Conservation (phyloP, 2,888 invertebrate genomes). For the Eristalis arbustorum region DNA sequence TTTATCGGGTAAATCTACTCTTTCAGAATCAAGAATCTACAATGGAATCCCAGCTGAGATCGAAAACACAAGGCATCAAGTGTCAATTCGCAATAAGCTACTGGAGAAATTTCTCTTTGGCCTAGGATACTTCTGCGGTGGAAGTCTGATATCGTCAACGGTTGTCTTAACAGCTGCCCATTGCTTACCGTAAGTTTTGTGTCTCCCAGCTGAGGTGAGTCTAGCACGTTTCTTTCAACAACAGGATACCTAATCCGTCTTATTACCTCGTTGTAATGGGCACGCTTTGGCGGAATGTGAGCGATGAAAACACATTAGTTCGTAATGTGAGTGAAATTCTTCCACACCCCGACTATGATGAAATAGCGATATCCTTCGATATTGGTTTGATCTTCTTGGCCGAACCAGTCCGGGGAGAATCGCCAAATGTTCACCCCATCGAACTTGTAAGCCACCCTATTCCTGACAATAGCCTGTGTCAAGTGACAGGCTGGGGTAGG, state of each 20-base stretch:
- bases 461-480: slow-evolving; percentile 33
- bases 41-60: slow-evolving; percentile 44
- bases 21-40: slow-evolving; percentile 15
- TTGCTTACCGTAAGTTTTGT: slow-evolving; percentile 37
- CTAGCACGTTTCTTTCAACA: not conserved
- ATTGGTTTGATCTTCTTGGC: slow-evolving; percentile 61
- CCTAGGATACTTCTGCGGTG: slow-evolving; percentile 49
- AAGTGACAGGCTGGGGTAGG: slow-evolving; percentile 63
- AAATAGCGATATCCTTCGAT: slow-evolving; percentile 33
- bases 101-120: slow-evolving; percentile 43
- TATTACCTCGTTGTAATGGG: slow-evolving; percentile 43
- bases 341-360: slow-evolving; percentile 30
- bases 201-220: not conserved
- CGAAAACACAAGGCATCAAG: slow-evolving; percentile 40
- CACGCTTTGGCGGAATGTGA: slow-evolving; percentile 3
- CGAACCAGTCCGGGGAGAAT: slow-evolving; percentile 24
- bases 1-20: too few relatives aligned
- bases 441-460: not conserved
- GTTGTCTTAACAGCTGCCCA: slow-evolving; percentile 56
- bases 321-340: not conserved
- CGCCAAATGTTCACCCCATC: slow-evolving; percentile 49
- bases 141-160: slow-evolving; percentile 35
- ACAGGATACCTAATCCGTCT: not conserved
- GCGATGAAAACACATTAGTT: slow-evolving; percentile 29
- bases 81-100: slow-evolving; percentile 32